These are phyloP conservation scores for Tipula lateralis DNA, from an alignment of 2,888 invertebrate genomes.

Conservation along the genomic window DNA sequence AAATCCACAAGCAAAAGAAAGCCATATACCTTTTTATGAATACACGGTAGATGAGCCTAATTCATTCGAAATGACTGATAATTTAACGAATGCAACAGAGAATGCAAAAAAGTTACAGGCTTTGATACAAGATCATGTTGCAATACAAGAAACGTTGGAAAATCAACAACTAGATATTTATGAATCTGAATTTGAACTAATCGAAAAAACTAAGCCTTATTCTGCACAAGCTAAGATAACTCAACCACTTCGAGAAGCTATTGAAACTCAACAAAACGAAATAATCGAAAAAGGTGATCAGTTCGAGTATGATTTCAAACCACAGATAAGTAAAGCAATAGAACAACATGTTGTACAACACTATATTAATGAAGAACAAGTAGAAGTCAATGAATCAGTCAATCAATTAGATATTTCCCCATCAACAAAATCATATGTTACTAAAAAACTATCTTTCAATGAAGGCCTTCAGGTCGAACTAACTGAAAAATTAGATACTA, in stretches of 20 bases:
- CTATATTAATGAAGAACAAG: not conserved
- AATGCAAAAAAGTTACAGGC: not conserved
- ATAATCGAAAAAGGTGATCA: conserved; percentile 43
- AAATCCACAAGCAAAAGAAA: not conserved
- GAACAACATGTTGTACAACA: not conserved
- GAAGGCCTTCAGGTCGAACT: not conserved
- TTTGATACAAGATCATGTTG: too few species aligned
- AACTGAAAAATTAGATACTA: not conserved
- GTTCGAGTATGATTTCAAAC: not conserved
- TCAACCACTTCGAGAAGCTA: conserved; percentile 51
- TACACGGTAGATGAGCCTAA: not conserved
- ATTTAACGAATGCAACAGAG: not conserved
- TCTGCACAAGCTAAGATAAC: conserved; percentile 49
- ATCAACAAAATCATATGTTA: not conserved
- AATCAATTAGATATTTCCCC: not conserved
- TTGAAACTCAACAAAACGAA: conserved; percentile 44
- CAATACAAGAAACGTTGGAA: not conserved
- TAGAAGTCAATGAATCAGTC: not conserved
- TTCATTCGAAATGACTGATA: not conserved
- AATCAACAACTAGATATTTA: not conserved
- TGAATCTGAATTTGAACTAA: conserved; percentile 53
- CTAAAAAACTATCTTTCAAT: not conserved
- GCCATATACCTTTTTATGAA: not conserved
- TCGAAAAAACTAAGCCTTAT: conserved; percentile 50
- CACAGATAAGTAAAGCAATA: not conserved